phyloP scores from a whole-genome alignment of 2,888 invertebrate species.

The Malthinus flaveolus region DNA sequence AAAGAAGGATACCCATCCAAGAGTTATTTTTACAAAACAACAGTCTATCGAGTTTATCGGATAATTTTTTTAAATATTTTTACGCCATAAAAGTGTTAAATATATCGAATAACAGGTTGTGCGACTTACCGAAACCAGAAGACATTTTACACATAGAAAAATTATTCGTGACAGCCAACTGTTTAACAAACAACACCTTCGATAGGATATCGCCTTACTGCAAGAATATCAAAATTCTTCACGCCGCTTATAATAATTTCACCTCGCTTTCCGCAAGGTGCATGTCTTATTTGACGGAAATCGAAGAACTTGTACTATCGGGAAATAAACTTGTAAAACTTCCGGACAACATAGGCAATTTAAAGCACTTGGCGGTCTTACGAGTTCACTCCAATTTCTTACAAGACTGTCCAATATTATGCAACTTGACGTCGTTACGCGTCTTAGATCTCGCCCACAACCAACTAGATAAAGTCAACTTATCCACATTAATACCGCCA shows the following conservation, averaged over 20 bases:
- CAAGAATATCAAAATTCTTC: constrained; percentile 69
- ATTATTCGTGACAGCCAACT: constrained; percentile 75
- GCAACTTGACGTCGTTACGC: constrained; percentile 72
- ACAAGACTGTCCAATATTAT: constrained; percentile 74
- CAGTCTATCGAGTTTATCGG: constrained; percentile 72
- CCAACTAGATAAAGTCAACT: constrained; percentile 78
- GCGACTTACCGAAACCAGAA: constrained; percentile 64
- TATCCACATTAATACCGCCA: constrained; percentile 75
- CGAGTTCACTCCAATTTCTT: constrained; percentile 82
- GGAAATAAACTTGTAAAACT: constrained; percentile 78
- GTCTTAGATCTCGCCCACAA: constrained; percentile 86
- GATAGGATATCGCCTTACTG: constrained; percentile 65
- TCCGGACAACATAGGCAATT: constrained; percentile 73
- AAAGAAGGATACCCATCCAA: constrained; percentile 67
- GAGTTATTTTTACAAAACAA: constrained; percentile 79
- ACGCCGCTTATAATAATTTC: constrained; percentile 79
- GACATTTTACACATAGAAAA: constrained; percentile 67
- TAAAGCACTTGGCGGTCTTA: constrained; percentile 73
- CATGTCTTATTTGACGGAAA: constrained; percentile 73
- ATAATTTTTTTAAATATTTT: constrained; percentile 73
- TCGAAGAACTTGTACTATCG: constrained; percentile 81
- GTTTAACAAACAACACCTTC: constrained; percentile 66
- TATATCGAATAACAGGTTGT: constrained; percentile 77
- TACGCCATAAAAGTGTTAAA: constrained; percentile 70
- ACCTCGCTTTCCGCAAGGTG: constrained; percentile 75